A percentile compares a stretch with the other conserved stretches of the same genome.
phyloP scores from a whole-genome alignment of 1,140 invertebrate species.

The Meteorus sp. region DNA sequence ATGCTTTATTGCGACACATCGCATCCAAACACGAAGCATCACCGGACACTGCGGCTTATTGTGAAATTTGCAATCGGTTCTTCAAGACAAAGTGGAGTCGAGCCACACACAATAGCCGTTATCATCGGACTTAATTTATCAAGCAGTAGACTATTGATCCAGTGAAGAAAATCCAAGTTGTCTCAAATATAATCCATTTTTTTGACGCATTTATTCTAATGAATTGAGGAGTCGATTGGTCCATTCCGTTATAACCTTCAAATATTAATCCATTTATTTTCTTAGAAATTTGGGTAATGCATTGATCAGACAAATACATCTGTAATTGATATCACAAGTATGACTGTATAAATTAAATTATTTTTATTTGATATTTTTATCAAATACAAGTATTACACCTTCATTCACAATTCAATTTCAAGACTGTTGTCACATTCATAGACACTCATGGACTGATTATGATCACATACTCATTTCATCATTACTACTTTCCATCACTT shows the following conservation, averaged over 20 bases:
- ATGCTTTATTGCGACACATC: constrained; percentile 40
- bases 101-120: constrained; percentile 45
- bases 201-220: background rate
- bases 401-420: no score
- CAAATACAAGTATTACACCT: no score
- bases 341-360: background rate
- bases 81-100: constrained; percentile 48
- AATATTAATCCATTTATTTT: no score
- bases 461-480: no score
- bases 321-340: no score
- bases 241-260: no score
- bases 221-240: no score
- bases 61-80: constrained; percentile 37
- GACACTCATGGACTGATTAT: no score
- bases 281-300: no score
- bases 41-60: constrained; percentile 35
- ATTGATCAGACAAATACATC: no score
- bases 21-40: constrained; percentile 40
- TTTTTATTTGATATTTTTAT: background rate
- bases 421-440: background rate
- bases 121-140: constrained; percentile 34
- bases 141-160: background rate
- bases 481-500: no score
- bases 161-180: background rate
- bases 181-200: background rate